Evolutionary conservation across 2,888 invertebrate genomes (phyloP), one percentile per base, ranked within the genome.

Genomic region (Drosophila subsilvestris): DNA sequence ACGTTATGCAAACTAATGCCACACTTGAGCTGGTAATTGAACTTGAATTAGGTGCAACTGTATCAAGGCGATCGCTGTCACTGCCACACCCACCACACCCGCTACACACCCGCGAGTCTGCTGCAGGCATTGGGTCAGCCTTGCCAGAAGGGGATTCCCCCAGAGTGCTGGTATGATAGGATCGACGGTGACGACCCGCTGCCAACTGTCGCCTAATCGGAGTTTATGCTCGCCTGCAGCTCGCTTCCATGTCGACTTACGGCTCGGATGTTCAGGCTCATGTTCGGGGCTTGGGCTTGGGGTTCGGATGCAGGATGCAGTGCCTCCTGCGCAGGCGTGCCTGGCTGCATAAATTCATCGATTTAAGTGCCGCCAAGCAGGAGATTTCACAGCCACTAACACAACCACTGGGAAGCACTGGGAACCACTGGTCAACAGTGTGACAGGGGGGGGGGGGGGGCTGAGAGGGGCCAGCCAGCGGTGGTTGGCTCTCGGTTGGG

Each of bases 161-260:
- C 3, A 45, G 50, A 50, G 67, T 6, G 25, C 43, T 45, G 66
- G 63, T 66, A 72, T 70, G 67, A 58, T 69, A 20, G 61, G 55
- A 55, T 27, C 22, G 37, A 42, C 55, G 47, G 50, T 56, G 66
- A 57, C 61, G 72, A 50, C 63, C 61, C 61, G 57, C 75, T 81
- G 87, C 85, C 82, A 78, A 70, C 84, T 88, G 91, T 90, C 85
- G 83, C 80, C 90, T 90, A 90, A 90, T 90, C 90, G 89, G 86
- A 91, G 86, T 90, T 90, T 91, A 90, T 91, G 90, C 84, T 80
- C 80, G 90, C 86, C 90, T 78, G 80, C 80, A 61, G 89, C 82
- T 83, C 84, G 76, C 83, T 86, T 82, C 80, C 76, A 75, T 73
- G 81, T 79, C 86, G 76, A 73, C 74, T 87, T 78, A 80, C 63